These are phyloP conservation scores for Eupsittula cactorum DNA, from an alignment of 2,113 vertebrate genomes.

Conservation along the genomic window DNA sequence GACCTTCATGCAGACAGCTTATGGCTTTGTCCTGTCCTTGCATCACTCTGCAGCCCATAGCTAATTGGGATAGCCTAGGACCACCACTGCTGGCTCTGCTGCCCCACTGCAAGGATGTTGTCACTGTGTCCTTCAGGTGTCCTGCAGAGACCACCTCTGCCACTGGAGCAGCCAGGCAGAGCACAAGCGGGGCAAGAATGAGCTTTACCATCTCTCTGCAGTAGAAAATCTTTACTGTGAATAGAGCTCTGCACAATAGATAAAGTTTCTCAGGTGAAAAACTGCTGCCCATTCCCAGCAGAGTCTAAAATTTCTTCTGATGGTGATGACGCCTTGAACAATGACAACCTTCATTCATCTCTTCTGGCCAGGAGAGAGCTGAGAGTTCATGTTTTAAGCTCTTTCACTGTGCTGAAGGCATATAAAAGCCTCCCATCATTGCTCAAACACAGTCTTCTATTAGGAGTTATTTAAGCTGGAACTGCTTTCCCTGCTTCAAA, in stretches of 20 bases:
- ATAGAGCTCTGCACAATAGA: slow-evolving; percentile 2
- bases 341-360: slow-evolving; percentile 64
- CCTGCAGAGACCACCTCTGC: neutral
- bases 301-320: slow-evolving; percentile 49
- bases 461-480: slow-evolving; percentile 37
- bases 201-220: neutral
- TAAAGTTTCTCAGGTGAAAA: slow-evolving; percentile 49
- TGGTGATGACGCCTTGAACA: slow-evolving; percentile 36
- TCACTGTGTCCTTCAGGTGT: neutral
- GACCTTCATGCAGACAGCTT: neutral
- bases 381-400: slow-evolving; percentile 49
- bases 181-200: rapidly evolving
- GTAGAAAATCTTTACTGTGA: neutral
- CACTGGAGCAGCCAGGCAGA: neutral
- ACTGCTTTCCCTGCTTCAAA: neutral
- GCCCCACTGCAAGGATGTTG: rapidly evolving
- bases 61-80: rapidly evolving
- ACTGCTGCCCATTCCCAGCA: neutral
- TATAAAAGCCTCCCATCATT: slow-evolving; percentile 49
- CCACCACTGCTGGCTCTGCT: neutral
- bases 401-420: neutral
- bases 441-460: slow-evolving; percentile 34
- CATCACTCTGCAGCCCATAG: neutral
- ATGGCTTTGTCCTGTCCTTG: neutral
- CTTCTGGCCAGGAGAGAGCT: slow-evolving; percentile 11